Base-by-base conservation (phyloP, 2,113 vertebrate genomes). In the Neolamprologus toae region DNA sequence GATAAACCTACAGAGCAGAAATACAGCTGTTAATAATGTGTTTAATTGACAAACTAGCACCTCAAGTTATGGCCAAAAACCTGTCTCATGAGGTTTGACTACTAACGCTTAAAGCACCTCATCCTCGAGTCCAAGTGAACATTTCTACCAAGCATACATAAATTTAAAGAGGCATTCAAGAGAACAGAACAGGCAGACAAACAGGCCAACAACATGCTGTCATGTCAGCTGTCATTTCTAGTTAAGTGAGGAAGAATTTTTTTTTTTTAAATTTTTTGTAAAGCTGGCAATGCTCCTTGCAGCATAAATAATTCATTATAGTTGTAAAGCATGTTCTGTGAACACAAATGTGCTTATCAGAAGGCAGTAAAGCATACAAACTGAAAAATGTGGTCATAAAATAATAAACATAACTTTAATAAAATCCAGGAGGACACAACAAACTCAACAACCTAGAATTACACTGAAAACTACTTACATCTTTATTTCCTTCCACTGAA, bases 401-500 rank as follows among this genome's bases (percentile, higher is more conserved):
- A 63, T 17, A 85, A 28, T 4, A 33, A 37, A 78, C 4, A 68
- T 49, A 8, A 80, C 4, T 78, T 78, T 51, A 78, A 78, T 19
- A 78, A n/a, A 51, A 51, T 13, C 45, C 7, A 78, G 10, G 16
- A 2, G 26, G 57, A 68, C 21, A 35, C 16, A 54, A 71, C 2
- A 35, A 79, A 73, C n/a, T 51, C 14, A 66, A 35, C 31, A 37
- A 71, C n/a, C 33, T 4, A 42, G 2, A 19, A 76, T 76, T 19
- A 28, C 16, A 61, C 3, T 9, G 5, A 82, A 92, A 37, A 3
- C 81, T 81, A 98, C 99, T 98, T 91, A 99, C 99, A 83, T 99
- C 99, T 97, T 97, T 99, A 91, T 97, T 98, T 88, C 98, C 97
- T 28, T 99, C 98, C 61, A 96, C 96, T 78, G 80, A 96, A 86